Evolutionary conservation across 1,140 invertebrate species (phyloP).

Genomic region (Parasteatoda tepidariorum): DNA sequence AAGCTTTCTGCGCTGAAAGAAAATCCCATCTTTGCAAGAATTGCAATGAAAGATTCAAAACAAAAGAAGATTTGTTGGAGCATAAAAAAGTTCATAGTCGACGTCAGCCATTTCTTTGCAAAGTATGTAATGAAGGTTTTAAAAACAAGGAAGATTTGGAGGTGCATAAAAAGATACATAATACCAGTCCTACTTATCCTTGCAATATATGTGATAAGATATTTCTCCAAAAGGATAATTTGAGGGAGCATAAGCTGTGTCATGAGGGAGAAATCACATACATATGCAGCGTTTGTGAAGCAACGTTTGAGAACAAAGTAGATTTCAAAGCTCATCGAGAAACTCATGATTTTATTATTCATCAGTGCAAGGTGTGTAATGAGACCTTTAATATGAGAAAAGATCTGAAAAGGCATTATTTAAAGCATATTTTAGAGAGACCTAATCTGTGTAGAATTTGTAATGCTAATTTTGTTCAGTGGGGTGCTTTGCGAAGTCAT

Average conservation of each 20-base stretch:
- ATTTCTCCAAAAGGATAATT: slow-evolving; percentile 18
- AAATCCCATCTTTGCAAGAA: slow-evolving; percentile 33
- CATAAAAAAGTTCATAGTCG: slow-evolving; percentile 56
- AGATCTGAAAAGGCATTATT: slow-evolving; percentile 49
- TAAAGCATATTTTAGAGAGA: slow-evolving; percentile 52
- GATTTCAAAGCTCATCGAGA: slow-evolving; percentile 45
- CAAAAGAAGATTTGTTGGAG: slow-evolving; percentile 45
- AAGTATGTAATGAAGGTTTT: slow-evolving; percentile 56
- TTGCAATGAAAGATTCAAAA: slow-evolving; percentile 32
- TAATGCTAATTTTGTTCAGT: slow-evolving; percentile 55
- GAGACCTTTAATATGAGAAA: slow-evolving; percentile 41
- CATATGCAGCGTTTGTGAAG: slow-evolving; percentile 50
- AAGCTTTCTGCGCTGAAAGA: too few species aligned
- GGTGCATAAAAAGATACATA: slow-evolving; percentile 39
- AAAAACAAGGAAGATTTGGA: slow-evolving; percentile 25
- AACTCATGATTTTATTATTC: slow-evolving; percentile 37
- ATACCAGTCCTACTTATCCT: slow-evolving; percentile 46
- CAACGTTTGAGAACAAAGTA: slow-evolving; percentile 36
- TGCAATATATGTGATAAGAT: slow-evolving; percentile 52
- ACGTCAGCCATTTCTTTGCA: slow-evolving; percentile 54
- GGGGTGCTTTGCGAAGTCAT: slow-evolving; percentile 45
- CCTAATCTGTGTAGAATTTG: slow-evolving; percentile 51
- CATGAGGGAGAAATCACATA: slow-evolving; percentile 45
- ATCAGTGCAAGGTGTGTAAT: slow-evolving; percentile 52
- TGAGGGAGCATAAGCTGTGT: slow-evolving; percentile 31